Percentiles rank a stretch among this genome's conserved stretches.
These are phyloP conservation scores for Cryptotermes secundus DNA, from an alignment of 1,140 invertebrate species.

Conservation along the genomic window DNA sequence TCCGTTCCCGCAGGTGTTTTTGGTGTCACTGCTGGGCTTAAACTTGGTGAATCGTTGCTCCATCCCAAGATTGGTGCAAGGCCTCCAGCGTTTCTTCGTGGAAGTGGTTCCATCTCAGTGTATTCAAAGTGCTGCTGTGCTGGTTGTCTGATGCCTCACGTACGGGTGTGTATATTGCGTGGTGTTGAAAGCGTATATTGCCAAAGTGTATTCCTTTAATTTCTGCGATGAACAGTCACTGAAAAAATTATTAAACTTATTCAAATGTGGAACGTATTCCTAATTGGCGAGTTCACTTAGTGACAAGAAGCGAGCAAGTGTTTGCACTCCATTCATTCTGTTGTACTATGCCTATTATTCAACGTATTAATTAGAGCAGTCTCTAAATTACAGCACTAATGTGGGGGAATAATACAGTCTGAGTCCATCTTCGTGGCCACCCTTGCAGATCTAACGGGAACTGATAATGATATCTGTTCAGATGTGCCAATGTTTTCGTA, in stretches of 20 bases:
- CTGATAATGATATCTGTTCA: constrained; percentile 36
- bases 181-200: background rate
- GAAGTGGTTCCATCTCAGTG: background rate
- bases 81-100: background rate
- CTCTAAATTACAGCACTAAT: background rate
- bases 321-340: background rate
- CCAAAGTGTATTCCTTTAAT: background rate
- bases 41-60: constrained; percentile 13
- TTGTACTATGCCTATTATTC: background rate
- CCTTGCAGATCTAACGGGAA: constrained; percentile 38
- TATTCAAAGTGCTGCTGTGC: no score
- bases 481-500: background rate
- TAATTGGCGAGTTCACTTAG: background rate
- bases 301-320: background rate
- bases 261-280: background rate
- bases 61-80: constrained; percentile 18
- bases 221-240: background rate
- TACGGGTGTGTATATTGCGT: background rate
- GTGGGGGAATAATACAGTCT: constrained; percentile 33
- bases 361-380: background rate
- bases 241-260: background rate
- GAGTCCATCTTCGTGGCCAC: constrained; percentile 39
- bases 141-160: no score
- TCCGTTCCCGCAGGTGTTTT: background rate
- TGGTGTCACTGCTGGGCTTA: constrained; percentile 1